Conservation (phyloP, 1,140 invertebrate genomes). For the Drosophila prosaltans region DNA sequence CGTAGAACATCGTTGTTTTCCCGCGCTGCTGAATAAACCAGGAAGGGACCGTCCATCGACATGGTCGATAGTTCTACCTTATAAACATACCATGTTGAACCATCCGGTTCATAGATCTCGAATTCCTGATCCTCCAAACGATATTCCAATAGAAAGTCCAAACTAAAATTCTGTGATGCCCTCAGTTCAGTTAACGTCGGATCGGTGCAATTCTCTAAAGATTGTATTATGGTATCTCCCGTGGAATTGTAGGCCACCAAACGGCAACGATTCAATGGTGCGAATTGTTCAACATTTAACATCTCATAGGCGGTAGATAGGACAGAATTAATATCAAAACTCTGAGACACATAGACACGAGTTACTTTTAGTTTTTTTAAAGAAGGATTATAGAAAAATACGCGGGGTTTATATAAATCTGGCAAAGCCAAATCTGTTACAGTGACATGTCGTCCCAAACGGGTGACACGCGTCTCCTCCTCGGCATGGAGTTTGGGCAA, state of each 20-base stretch:
- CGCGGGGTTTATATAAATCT: constrained; percentile 86
- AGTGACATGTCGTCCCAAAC: constrained; percentile 81
- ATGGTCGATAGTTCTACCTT: constrained; percentile 86
- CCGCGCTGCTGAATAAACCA: constrained; percentile 85
- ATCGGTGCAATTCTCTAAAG: constrained; percentile 87
- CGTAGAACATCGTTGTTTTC: constrained; percentile 87
- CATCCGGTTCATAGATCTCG: constrained; percentile 87
- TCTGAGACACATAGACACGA: constrained; percentile 85
- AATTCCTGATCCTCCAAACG: constrained; percentile 87
- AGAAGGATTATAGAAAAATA: constrained; percentile 87
- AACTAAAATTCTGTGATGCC: constrained; percentile 50
- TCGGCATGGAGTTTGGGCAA: constrained; percentile 88
- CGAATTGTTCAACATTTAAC: constrained; percentile 86
- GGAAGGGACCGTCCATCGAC: constrained; percentile 86
- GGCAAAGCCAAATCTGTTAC: constrained; percentile 79
- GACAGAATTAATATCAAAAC: constrained; percentile 85
- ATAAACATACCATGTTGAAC: constrained; percentile 87
- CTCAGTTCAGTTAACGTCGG: constrained; percentile 83
- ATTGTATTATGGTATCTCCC: constrained; percentile 88
- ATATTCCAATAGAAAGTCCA: constrained; percentile 89
- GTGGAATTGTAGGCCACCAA: constrained; percentile 89
- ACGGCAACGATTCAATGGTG: constrained; percentile 87
- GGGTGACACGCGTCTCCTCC: constrained; percentile 86
- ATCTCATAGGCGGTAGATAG: constrained; percentile 86
- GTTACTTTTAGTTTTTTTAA: constrained; percentile 84